A percentile compares a stretch with the other conserved stretches of the same genome.
Evolutionary conservation across 2,888 invertebrate species (phyloP).

Genomic region (Phania funesta): DNA sequence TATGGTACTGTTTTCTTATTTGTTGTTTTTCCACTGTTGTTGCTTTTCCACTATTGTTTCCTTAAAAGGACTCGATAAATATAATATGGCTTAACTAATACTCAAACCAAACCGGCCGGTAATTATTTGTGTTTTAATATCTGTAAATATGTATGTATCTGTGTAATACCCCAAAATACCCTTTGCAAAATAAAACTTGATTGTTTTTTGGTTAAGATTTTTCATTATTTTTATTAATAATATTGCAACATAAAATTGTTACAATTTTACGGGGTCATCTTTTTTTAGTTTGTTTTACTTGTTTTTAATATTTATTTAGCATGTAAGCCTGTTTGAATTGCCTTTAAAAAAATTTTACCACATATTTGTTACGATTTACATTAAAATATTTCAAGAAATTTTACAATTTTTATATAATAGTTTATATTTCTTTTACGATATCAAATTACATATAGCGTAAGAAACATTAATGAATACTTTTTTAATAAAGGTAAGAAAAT

Average conservation of each 20-base stretch:
- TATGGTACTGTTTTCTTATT: too few species aligned
- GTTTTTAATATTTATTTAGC: conserved; percentile 26
- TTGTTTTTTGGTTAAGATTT: conserved; percentile 46
- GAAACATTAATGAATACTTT: not conserved
- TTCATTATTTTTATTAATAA: conserved; percentile 47
- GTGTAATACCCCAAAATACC: too few species aligned
- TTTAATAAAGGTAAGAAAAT: conserved; percentile 5
- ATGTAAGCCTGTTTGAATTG: conserved; percentile 31
- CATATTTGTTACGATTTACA: conserved; percentile 42
- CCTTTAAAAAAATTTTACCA: conserved; percentile 48
- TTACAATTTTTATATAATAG: conserved; percentile 42
- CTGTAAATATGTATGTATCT: too few species aligned
- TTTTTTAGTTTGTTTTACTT: conserved; percentile 25
- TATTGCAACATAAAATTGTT: conserved; percentile 68
- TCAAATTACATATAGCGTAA: conserved; percentile 23
- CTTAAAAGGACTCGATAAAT: too few species aligned
- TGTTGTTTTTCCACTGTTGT: too few species aligned
- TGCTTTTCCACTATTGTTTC: too few species aligned
- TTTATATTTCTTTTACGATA: conserved; percentile 24
- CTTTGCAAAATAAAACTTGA: not conserved
- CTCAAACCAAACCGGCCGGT: too few species aligned
- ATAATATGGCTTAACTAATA: too few species aligned
- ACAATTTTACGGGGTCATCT: conserved; percentile 57
- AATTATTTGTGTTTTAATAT: too few species aligned
- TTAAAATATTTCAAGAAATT: conserved; percentile 54